Base-by-base conservation (phyloP, 2,888 invertebrate species). In the Labia minor region DNA sequence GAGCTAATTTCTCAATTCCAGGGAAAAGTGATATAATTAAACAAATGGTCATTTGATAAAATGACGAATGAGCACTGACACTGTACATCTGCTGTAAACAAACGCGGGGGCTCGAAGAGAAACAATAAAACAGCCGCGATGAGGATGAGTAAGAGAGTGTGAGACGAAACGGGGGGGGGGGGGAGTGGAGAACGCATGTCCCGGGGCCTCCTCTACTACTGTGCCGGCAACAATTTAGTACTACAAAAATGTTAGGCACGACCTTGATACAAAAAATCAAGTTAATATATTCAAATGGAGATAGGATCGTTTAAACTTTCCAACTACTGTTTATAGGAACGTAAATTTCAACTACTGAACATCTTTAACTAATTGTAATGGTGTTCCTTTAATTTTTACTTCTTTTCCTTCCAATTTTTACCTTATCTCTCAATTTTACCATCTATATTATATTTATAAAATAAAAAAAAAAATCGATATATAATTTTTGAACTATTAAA, bases 161-260 rank as follows among this genome's bases (percentile, higher is more conserved):
- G 26, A 26, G 26, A 26, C 26, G 26, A 3, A 8, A 8, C 3
- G 26, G 26, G 26, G 26, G 8, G 3, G 4, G 49, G 49, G 49
- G 49, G 49, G 14, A n/a, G n/a, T n/a, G n/a, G n/a, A n/a, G 6
- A 6, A 33, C n/a, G n/a, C 49, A 49, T 49, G 49, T 49, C 49
- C 49, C 49, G 49, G 49, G 49, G 49, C 49, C 49, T 49, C 49
- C 49, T 49, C 49, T 16, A 49, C 49, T 49, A 49, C 49, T 16
- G 16, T 49, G 49, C 14, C 49, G 16, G 49, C 16, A 49, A 49
- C 49, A 49, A 49, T 49, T 49, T 49, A 49, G 8, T 49, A 49
- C 49, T 49, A 49, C 49, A 49, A 49, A 49, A 49, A 49, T 49
- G 49, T 49, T 49, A 49, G 49, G n/a, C 49, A 49, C 49, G 49